Conservation (phyloP, 2,888 invertebrate species). For the Ochropleura leucogaster region DNA sequence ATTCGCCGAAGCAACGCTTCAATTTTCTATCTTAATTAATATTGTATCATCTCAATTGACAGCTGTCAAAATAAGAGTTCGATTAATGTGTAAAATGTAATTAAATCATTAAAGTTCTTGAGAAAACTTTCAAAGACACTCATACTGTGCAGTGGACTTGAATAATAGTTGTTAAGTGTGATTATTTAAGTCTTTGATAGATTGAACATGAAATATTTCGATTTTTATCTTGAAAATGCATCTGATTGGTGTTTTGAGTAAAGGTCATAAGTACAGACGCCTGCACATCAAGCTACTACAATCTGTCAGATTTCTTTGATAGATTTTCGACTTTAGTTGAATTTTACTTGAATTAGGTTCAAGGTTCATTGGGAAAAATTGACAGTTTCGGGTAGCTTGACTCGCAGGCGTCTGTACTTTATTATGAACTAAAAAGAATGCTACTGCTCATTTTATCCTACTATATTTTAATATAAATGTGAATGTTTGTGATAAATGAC, state of each 20-base stretch:
- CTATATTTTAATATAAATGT: too few species aligned
- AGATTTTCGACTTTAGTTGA: too few species aligned
- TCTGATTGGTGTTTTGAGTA: neutral
- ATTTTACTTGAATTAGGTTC: too few species aligned
- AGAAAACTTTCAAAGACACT: neutral
- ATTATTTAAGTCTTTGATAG: slow-evolving; percentile 3
- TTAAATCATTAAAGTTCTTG: slow-evolving; percentile 3
- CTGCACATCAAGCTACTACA: too few species aligned
- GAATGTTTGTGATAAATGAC: too few species aligned
- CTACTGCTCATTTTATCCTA: neutral
- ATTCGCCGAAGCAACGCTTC: neutral
- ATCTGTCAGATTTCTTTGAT: too few species aligned
- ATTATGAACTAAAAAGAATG: neutral
- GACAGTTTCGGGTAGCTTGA: too few species aligned
- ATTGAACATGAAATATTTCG: neutral
- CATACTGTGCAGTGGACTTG: neutral
- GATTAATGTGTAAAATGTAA: slow-evolving; percentile 17
- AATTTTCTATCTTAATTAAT: neutral
- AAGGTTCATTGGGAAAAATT: too few species aligned
- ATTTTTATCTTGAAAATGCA: neutral
- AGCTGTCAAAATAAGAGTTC: slow-evolving; percentile 33
- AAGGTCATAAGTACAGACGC: too few species aligned
- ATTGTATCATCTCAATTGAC: slow-evolving; percentile 4
- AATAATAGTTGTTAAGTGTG: slow-evolving; percentile 3
- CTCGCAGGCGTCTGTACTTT: too few species aligned